phyloP scores from a whole-genome alignment of 2,888 invertebrate species.

The Agriopis aurantiaria region DNA sequence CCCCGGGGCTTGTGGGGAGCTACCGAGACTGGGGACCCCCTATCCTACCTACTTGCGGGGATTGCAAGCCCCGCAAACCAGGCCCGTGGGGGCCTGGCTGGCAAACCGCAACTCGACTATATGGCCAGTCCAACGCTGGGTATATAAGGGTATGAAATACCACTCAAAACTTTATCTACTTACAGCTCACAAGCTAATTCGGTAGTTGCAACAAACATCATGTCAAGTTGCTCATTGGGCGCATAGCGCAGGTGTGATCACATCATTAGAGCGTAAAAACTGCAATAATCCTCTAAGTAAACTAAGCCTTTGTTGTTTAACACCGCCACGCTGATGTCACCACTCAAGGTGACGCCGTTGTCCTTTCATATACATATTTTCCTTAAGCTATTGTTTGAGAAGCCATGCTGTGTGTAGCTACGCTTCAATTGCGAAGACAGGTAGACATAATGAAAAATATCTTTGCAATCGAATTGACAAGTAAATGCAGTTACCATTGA shows the following conservation, averaged over 20 bases:
- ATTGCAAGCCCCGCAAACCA: too few species aligned
- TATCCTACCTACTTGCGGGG: too few species aligned
- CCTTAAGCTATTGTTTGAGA: slow-evolving; percentile 53
- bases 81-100: too few species aligned
- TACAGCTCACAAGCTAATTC: too few species aligned
- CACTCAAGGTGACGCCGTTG: slow-evolving; percentile 58
- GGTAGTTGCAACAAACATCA: too few species aligned
- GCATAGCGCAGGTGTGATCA: too few species aligned
- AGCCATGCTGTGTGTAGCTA: background rate
- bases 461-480: slow-evolving; percentile 5
- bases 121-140: too few species aligned
- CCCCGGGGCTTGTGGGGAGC: too few species aligned
- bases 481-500: slow-evolving; percentile 10
- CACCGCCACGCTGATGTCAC: slow-evolving; percentile 62
- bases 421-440: slow-evolving; percentile 1
- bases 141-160: background rate
- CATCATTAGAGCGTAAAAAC: background rate
- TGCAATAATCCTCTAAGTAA: slow-evolving; percentile 19
- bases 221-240: too few species aligned
- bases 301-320: slow-evolving; percentile 8
- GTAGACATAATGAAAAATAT: slow-evolving; percentile 12
- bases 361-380: slow-evolving; percentile 66
- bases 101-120: too few species aligned
- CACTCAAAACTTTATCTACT: too few species aligned
- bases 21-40: too few species aligned